Conservation (phyloP, 92 coral and sea anemone genomes). For the Phenganax marumi region DNA sequence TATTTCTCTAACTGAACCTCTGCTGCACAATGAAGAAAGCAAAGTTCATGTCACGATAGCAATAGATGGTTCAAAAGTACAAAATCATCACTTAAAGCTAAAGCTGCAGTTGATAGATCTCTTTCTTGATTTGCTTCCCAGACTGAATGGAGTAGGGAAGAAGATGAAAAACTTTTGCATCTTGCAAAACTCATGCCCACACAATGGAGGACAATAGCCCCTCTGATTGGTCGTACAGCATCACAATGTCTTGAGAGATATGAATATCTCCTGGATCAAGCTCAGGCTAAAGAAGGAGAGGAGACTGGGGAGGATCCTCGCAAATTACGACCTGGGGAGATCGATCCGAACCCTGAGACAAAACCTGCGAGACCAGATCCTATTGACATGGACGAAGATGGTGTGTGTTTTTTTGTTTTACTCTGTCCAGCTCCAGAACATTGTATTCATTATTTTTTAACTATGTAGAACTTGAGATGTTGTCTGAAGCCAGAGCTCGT, state of each 20-base stretch:
- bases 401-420: slow-evolving; percentile 32
- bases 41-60: not conserved
- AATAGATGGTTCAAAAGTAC: no score
- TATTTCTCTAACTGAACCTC: no score
- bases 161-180: slow-evolving; percentile 95
- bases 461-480: slow-evolving; percentile 82
- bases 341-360: slow-evolving; percentile 95
- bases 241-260: slow-evolving; percentile 94
- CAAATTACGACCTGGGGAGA: slow-evolving; percentile 92
- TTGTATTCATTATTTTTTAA: not conserved
- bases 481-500: slow-evolving; percentile 99
- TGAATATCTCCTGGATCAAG: slow-evolving; percentile 95
- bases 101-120: not conserved
- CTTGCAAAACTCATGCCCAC: slow-evolving; percentile 99
- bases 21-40: not conserved
- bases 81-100: no score
- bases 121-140: slow-evolving; percentile 21
- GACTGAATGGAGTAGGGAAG: slow-evolving; percentile 99
- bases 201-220: slow-evolving; percentile 98
- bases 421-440: not conserved
- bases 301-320: slow-evolving; percentile 88
- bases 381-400: slow-evolving; percentile 99
- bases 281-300: slow-evolving; percentile 93
- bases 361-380: slow-evolving; percentile 98
- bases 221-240: slow-evolving; percentile 93